phyloP scores from a whole-genome alignment of 2,888 invertebrate species.

The Hylaea fasciaria region DNA sequence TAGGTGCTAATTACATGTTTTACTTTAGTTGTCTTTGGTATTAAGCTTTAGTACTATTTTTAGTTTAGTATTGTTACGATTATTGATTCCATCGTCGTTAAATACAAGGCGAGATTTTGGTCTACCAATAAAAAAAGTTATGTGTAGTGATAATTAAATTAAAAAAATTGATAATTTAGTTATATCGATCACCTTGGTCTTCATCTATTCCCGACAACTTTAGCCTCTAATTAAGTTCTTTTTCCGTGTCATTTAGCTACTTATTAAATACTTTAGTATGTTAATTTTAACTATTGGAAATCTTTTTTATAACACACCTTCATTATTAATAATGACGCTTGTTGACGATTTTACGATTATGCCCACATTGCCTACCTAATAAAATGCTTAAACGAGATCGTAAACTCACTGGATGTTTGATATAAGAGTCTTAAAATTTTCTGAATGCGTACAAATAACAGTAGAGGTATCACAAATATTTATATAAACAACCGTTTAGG shows the following conservation, averaged over 20 bases:
- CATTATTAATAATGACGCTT: slow-evolving; percentile 27
- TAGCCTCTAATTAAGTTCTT: slow-evolving; percentile 17
- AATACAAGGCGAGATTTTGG: too few relatives aligned
- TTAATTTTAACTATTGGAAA: slow-evolving; percentile 25
- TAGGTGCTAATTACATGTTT: too few relatives aligned
- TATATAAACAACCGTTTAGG: slow-evolving; percentile 14
- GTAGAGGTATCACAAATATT: slow-evolving; percentile 17
- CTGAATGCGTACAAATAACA: slow-evolving; percentile 17
- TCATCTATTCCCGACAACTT: background rate
- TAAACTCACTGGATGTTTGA: slow-evolving; percentile 23
- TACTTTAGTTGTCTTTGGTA: too few relatives aligned
- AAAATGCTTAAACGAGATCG: slow-evolving; percentile 27
- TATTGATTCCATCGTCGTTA: too few relatives aligned
- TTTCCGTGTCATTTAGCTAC: slow-evolving; percentile 16
- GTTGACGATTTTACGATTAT: slow-evolving; percentile 30
- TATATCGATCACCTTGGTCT: too few relatives aligned
- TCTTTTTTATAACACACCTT: slow-evolving; percentile 29
- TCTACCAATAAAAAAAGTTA: too few relatives aligned
- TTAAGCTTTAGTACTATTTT: too few relatives aligned
- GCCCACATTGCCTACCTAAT: slow-evolving; percentile 28
- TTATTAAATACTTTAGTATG: slow-evolving; percentile 20
- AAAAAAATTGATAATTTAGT: too few relatives aligned
- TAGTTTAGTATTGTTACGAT: too few relatives aligned
- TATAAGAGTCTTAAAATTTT: slow-evolving; percentile 17
- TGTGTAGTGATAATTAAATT: too few relatives aligned